Evolutionary conservation across 2,888 invertebrate species (phyloP).

Genomic region (Disparrhopalites patrizii): DNA sequence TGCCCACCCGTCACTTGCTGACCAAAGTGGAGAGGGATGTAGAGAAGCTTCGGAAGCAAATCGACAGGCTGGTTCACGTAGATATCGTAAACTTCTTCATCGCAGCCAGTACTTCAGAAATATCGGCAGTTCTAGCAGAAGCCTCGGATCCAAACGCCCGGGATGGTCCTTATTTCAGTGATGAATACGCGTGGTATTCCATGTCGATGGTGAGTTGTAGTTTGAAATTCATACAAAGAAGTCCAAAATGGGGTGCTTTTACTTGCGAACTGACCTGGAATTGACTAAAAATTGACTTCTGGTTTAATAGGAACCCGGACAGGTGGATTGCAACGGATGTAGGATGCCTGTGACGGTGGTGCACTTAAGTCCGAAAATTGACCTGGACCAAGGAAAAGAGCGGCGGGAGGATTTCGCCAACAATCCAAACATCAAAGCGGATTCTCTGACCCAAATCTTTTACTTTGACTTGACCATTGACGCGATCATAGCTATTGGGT

Average conservation of each 20-base stretch:
- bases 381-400: conserved; percentile 8
- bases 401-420: conserved; percentile 23
- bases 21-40: conserved; percentile 54
- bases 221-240: neutral
- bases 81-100: conserved; percentile 89
- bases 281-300: too few relatives aligned
- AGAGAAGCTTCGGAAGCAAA: conserved; percentile 60
- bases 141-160: conserved; percentile 34
- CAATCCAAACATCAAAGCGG: conserved; percentile 18
- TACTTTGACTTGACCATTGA: conserved; percentile 79
- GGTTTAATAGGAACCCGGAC: too few relatives aligned
- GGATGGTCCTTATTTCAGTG: conserved; percentile 62
- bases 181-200: conserved; percentile 84
- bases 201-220: conserved; percentile 60
- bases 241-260: too few relatives aligned
- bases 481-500: conserved; percentile 63
- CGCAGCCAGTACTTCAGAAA: conserved; percentile 56
- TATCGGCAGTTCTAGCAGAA: conserved; percentile 38
- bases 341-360: conserved; percentile 37
- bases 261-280: too few relatives aligned
- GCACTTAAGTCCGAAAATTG: conserved; percentile 35
- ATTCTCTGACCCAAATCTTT: conserved; percentile 56
- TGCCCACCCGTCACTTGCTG: conserved; percentile 85
- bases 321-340: conserved; percentile 37
- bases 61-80: conserved; percentile 68